Conservation (phyloP, 2,888 invertebrate genomes). For the Diarsia mendica region DNA sequence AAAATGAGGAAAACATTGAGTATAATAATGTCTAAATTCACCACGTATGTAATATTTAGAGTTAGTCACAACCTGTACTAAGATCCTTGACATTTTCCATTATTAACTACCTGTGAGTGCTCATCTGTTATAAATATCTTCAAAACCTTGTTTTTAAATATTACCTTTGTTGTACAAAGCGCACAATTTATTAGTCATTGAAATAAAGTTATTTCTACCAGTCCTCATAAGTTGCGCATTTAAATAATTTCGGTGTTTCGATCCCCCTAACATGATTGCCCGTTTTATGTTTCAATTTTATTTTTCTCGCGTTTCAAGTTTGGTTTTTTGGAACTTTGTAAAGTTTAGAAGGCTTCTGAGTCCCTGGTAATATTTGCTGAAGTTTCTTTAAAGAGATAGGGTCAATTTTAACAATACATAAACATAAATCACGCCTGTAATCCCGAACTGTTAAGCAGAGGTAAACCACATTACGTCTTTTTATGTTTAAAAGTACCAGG, state of each 20-base stretch:
- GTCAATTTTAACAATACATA: background rate
- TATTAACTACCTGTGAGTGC: slow-evolving; percentile 59
- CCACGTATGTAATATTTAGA: slow-evolving; percentile 24
- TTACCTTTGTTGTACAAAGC: slow-evolving; percentile 41
- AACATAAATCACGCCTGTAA: no score
- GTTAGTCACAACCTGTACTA: slow-evolving; percentile 63
- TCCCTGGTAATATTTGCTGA: background rate
- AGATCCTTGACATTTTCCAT: slow-evolving; percentile 69
- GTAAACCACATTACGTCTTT: background rate
- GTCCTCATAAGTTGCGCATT: slow-evolving; percentile 16
- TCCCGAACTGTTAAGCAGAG: background rate
- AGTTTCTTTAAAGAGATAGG: background rate
- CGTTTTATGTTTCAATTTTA: slow-evolving; percentile 36
- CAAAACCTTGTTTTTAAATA: slow-evolving; percentile 46
- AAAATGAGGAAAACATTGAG: slow-evolving; percentile 53
- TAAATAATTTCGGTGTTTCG: slow-evolving; percentile 19
- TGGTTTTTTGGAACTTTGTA: background rate
- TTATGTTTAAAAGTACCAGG: no score
- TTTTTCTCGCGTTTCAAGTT: background rate
- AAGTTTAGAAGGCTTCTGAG: background rate
- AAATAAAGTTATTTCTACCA: slow-evolving; percentile 26
- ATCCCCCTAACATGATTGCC: slow-evolving; percentile 1
- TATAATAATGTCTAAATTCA: slow-evolving; percentile 38
- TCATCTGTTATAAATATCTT: slow-evolving; percentile 57
- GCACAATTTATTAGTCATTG: slow-evolving; percentile 16